Base-by-base conservation (phyloP, 1,140 invertebrate genomes). In the Cyphomyrmex costatus region DNA sequence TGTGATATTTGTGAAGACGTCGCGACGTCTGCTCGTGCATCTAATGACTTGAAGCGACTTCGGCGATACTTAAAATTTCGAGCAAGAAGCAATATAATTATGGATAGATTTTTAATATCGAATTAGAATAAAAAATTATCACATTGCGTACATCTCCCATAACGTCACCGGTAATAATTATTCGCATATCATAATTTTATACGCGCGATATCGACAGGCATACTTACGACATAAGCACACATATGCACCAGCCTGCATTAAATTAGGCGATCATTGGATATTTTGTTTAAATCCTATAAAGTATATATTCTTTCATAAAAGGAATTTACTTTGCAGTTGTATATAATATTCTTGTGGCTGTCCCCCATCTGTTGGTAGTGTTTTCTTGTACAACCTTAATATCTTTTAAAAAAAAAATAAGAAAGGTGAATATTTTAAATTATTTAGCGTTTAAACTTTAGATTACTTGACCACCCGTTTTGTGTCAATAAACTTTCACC, bases 121-220 rank as follows among this genome's bases (percentile, higher is more conserved):
- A 66, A 89, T 58, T 90, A 78, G 76, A 86, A 87, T 91, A 76
- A 74, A 88, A 85, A 88, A 80, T 58, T 51, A 24, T 58, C 70
- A 36, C 14, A n/a, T n/a, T 88, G 86, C 65, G 86, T 86, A 83
- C 84, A 90, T 90, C 83, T 83, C 78, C 60, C 86, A 90, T 90
- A 79, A 89, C 30, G 85, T 85, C 80, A 86, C 77, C 86, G 78
- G 88, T 90, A 89, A 91, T 90, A 79, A 88, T 78, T 71, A 88
- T 86, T 79, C 51, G 86, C 77, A 90, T 90, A 90, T 88, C 89
- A 90, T 79, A 88, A 86, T 91, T 90, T 90, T 88, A 88, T 90
- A 87, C 51, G 73, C 80, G 74, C 51, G 74, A 58, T 49, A 46
- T 60, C 12, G 53, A 66, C 73, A 53, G 53, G 16, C 53, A 85